These are phyloP conservation scores for Malacoraja senta DNA, from an alignment of 2,797 vertebrate genomes.

Conservation along the genomic window DNA sequence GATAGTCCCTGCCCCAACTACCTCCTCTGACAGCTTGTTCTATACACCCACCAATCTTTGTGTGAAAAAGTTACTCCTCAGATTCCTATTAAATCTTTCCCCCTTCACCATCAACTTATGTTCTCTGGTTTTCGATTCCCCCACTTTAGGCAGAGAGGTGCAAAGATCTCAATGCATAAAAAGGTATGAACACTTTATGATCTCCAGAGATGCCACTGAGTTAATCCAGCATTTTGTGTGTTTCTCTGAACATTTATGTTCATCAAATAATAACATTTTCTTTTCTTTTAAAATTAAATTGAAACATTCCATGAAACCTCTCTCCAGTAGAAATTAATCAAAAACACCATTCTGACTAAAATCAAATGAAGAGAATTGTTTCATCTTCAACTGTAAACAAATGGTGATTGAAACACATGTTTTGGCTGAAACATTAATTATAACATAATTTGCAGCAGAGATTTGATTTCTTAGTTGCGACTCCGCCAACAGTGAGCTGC, in stretches of 20 bases:
- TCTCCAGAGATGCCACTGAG: too few relatives aligned
- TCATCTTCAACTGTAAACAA: not conserved
- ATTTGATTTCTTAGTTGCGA: not conserved
- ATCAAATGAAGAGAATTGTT: not conserved
- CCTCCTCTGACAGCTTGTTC: too few relatives aligned
- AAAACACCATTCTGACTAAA: not conserved
- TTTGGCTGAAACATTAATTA: not conserved
- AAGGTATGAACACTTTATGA: not conserved
- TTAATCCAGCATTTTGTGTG: too few relatives aligned
- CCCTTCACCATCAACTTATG: too few relatives aligned
- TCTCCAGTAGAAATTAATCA: not conserved
- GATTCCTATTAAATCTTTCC: too few relatives aligned
- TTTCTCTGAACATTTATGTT: not conserved
- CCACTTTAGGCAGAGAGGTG: too few relatives aligned
- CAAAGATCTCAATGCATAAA: not conserved
- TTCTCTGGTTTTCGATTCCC: too few relatives aligned
- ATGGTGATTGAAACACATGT: not conserved
- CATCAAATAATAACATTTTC: not conserved
- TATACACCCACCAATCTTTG: too few relatives aligned
- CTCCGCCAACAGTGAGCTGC: not conserved
- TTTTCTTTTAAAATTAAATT: not conserved
- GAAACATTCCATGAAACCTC: not conserved
- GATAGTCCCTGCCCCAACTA: too few relatives aligned
- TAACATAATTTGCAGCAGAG: not conserved
- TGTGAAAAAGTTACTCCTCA: too few relatives aligned